Conservation (phyloP, 2,113 vertebrate species). For the Bothrops jararaca region DNA sequence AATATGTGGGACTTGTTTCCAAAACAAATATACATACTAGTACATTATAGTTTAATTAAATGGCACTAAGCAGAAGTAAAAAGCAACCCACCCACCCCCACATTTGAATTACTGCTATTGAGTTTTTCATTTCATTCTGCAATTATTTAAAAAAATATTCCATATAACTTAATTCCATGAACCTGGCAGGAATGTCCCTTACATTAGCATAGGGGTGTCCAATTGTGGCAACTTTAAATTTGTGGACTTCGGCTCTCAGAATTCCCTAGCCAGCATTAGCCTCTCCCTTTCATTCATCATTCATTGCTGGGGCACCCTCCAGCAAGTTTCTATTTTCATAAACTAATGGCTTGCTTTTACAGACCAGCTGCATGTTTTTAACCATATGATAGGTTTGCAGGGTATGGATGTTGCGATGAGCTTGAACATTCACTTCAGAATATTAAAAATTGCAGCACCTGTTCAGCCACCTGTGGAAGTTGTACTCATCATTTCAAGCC, state of each 20-base stretch:
- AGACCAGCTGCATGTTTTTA: slow-evolving; percentile 41
- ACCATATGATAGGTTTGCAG: slow-evolving; percentile 47
- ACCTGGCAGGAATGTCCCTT: slow-evolving; percentile 56
- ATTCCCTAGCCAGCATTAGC: not conserved
- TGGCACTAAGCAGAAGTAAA: slow-evolving; percentile 7
- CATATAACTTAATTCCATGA: slow-evolving; percentile 60
- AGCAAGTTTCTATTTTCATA: slow-evolving; percentile 55
- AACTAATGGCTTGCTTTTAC: slow-evolving; percentile 57
- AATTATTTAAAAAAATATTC: slow-evolving; percentile 39
- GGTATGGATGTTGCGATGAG: slow-evolving; percentile 37
- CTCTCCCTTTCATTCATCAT: slow-evolving; percentile 55
- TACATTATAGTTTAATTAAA: slow-evolving; percentile 7
- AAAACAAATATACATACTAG: not conserved
- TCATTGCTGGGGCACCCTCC: slow-evolving; percentile 52
- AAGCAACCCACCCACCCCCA: not conserved
- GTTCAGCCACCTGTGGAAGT: slow-evolving; percentile 14
- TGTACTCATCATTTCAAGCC: slow-evolving; percentile 27
- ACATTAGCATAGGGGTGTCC: slow-evolving; percentile 24
- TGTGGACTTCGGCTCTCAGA: not conserved
- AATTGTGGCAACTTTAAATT: not conserved
- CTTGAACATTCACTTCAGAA: slow-evolving; percentile 29
- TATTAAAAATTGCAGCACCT: slow-evolving; percentile 44
- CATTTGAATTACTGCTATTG: slow-evolving; percentile 31
- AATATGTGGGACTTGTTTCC: not conserved
- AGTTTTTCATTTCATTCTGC: slow-evolving; percentile 25